Base-by-base conservation (phyloP, 1,140 invertebrate species). In the Rhopalosiphum padi region DNA sequence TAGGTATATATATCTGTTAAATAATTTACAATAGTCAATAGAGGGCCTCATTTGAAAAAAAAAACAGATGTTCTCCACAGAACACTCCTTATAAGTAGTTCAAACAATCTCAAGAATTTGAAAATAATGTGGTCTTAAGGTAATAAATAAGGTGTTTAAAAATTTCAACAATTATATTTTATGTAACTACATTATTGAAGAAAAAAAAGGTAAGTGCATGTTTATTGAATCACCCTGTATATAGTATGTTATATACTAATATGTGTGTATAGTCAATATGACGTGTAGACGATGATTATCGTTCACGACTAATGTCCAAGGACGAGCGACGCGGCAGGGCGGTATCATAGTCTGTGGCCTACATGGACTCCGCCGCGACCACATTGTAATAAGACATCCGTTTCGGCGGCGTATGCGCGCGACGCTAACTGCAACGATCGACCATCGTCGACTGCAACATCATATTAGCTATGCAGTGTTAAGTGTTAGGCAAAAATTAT, bases 241-340 rank as follows among this genome's bases (percentile, higher is more conserved):
- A 30, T 60, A 60, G 55, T 77, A n/a, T 77, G 15, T 77, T 41
- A 41, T 41, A 41, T 41, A 41, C 41, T 41, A 21, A n/a, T n/a
- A 51, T 18, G n/a, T 77, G n/a, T 77, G 9, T 77, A 77, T 5
- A 77, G 30, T 77, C 60, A n/a, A 87, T 87, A 51, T 23, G 25
- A n/a, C 43, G 43, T 37, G 51, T 53, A 89, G 88, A 89, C 88
- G 23, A 89, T 89, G 46, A 83, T 83, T 23, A 92, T 92, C 77
- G 35, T 77, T 51, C 91, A 83, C 90, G 68, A 92, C 60, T 35
- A 15, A 92, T 92, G 91, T 92, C 83, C 91, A 92, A 92, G 91
- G 91, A 92, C 91, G 91, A 4, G 41, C 91, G 91, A 25, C 88
- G 35, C 22, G 22, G 35, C 21, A 35, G 48, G 88, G 88, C 35